phyloP scores from a whole-genome alignment of 2,888 invertebrate genomes.

The Aleiodes leptofemur region DNA sequence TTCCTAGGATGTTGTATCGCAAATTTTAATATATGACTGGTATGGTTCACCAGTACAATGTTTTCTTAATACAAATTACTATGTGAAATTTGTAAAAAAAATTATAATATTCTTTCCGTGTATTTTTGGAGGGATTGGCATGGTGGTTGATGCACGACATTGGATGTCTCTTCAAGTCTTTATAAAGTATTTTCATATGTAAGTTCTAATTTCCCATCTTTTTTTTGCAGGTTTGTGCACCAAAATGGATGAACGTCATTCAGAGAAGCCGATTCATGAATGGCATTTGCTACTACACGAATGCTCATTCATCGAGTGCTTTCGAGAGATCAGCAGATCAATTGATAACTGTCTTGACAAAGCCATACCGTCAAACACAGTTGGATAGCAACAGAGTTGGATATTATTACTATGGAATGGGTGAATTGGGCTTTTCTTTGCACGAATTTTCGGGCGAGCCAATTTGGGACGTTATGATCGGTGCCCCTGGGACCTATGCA shows the following conservation, averaged over 20 bases:
- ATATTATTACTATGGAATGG: conserved; percentile 60
- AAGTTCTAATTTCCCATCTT: too few relatives aligned
- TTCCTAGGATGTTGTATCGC: too few relatives aligned
- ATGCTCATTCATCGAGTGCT: conserved; percentile 4
- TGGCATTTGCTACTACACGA: conserved; percentile 67
- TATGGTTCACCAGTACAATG: too few relatives aligned
- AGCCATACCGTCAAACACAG: background rate
- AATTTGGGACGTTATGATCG: conserved; percentile 60
- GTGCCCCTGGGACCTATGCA: conserved; percentile 69
- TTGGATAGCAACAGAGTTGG: conserved; percentile 34
- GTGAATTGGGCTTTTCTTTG: conserved; percentile 63
- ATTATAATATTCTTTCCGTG: too few relatives aligned
- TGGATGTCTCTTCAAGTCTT: too few relatives aligned
- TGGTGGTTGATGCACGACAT: too few relatives aligned
- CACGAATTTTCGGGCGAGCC: conserved; percentile 52
- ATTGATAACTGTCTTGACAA: conserved; percentile 42
- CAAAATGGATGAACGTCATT: conserved; percentile 69
- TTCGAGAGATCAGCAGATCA: conserved; percentile 51
- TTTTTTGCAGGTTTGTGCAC: conserved; percentile 72
- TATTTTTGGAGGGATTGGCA: too few relatives aligned
- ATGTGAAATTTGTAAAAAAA: too few relatives aligned
- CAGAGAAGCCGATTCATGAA: conserved; percentile 57
- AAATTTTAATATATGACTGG: too few relatives aligned
- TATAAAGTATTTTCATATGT: too few relatives aligned
- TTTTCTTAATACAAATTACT: too few relatives aligned